Base-by-base conservation (phyloP, 2,113 vertebrate genomes). In the Empidonax alnorum region DNA sequence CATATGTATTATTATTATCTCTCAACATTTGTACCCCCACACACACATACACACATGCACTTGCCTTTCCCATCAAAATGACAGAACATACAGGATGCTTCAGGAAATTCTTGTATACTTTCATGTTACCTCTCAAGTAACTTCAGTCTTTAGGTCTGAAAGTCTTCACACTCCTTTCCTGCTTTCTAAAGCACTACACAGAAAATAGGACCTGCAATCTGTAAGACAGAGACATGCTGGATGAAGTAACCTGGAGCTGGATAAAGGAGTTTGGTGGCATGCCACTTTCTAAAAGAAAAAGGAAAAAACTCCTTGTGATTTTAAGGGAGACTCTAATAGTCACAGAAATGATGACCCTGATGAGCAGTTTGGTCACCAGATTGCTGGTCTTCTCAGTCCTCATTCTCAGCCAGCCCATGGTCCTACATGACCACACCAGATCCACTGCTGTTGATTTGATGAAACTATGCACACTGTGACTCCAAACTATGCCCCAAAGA, bases 381-480 rank as follows among this genome's bases (percentile, higher is more conserved):
- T 13, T 46, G 3, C 41, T 66, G 10, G 12, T 77, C 14, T 73
- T 4, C 24, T 66, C n/a, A 33, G 6, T 21, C 16, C 22, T 68
- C 14, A 7, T 6, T 21, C 1, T 7, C 44, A 59, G 4, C 8
- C 39, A 58, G 5, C 3, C 31, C 27, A 5, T 8, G 21, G 10
- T 67, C 24, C 33, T 52, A 2, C 44, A 16, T 6, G 42, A 12
- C 10, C 17, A 18, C 28, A 49, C 1, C n/a, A 74, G 7, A 53
- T 37, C 6, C 21, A 13, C 4, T 41, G 5, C 5, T 61, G 12
- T 5, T 47, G 10, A 39, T 37, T n/a, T 67, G 42, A 4, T 82
- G 33, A 27, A 73, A 61, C 39, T 33, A 12, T 0, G 0, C 21
- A 16, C 10, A 1, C 5, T 1, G 1, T 33, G 20, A 24, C 37